These are phyloP conservation scores for Stegostoma tigrinum DNA, from an alignment of 2,113 vertebrate species.

Conservation along the genomic window DNA sequence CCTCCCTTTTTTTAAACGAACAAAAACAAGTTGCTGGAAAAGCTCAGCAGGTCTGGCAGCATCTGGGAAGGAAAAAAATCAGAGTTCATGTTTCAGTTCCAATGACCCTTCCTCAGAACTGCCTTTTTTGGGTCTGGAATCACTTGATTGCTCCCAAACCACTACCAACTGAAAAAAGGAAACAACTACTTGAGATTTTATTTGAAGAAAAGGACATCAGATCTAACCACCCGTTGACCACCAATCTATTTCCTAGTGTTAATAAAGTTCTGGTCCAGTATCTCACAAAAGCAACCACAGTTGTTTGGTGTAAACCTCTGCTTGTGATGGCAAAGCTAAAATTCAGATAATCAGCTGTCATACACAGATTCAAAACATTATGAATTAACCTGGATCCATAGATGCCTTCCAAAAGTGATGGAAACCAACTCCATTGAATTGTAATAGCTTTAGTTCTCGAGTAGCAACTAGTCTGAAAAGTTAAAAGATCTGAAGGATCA, in stretches of 20 bases:
- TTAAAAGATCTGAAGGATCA: background rate
- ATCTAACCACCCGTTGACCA: background rate
- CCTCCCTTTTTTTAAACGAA: background rate
- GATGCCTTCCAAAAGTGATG: background rate
- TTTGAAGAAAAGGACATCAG: background rate
- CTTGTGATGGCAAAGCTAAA: background rate
- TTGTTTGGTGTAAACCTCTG: background rate
- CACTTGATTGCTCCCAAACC: background rate
- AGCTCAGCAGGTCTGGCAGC: too few relatives aligned
- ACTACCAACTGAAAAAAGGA: background rate
- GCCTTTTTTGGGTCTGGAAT: background rate
- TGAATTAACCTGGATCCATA: background rate
- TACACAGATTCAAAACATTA: background rate
- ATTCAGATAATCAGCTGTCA: background rate
- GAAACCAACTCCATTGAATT: background rate
- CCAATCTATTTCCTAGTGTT: background rate
- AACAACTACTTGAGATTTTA: background rate
- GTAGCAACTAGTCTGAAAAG: too few relatives aligned
- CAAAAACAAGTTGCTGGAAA: too few relatives aligned
- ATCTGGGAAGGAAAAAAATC: too few relatives aligned
- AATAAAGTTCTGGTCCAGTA: background rate
- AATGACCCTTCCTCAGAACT: too few relatives aligned
- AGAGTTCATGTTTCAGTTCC: too few relatives aligned
- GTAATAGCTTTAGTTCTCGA: background rate
- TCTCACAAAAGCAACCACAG: background rate